A percentile compares a stretch with the other conserved stretches of the same genome.
Evolutionary conservation across 2,113 vertebrate species (phyloP).

Genomic region (Marmota monax): DNA sequence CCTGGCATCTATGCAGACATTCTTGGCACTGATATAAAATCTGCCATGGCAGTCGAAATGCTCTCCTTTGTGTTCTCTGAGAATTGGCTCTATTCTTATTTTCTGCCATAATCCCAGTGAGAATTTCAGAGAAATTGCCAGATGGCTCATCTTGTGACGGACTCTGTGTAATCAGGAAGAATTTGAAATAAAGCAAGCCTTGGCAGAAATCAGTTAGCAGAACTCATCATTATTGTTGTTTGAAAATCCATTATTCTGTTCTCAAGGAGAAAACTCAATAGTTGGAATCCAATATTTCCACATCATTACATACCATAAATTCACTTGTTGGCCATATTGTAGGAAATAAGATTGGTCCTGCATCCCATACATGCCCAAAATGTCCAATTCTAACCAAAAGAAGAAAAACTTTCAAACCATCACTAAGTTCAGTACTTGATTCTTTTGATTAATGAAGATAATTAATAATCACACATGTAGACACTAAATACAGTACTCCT

Average conservation of each 20-base stretch:
- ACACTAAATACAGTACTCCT: neutral
- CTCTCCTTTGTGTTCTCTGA: conserved; percentile 65
- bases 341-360: neutral
- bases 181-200: conserved; percentile 65
- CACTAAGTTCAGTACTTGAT: neutral
- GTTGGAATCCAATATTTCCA: conserved; percentile 30
- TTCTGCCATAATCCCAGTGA: conserved; percentile 64
- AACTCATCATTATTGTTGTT: conserved; percentile 24
- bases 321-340: neutral
- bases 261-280: conserved; percentile 30
- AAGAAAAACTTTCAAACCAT: neutral
- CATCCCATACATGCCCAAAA: neutral
- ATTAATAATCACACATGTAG: neutral
- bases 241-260: conserved; percentile 15
- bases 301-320: neutral
- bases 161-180: conserved; percentile 68
- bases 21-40: conserved; percentile 54
- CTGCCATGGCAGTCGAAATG: conserved; percentile 47
- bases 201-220: conserved; percentile 62
- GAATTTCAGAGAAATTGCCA: conserved; percentile 75
- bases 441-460: neutral
- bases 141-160: conserved; percentile 74
- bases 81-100: conserved; percentile 67
- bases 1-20: conserved; percentile 52
- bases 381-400: neutral